Evolutionary conservation across 64 coral and sea anemone species (phyloP).

Genomic region (Montipora foliosa): DNA sequence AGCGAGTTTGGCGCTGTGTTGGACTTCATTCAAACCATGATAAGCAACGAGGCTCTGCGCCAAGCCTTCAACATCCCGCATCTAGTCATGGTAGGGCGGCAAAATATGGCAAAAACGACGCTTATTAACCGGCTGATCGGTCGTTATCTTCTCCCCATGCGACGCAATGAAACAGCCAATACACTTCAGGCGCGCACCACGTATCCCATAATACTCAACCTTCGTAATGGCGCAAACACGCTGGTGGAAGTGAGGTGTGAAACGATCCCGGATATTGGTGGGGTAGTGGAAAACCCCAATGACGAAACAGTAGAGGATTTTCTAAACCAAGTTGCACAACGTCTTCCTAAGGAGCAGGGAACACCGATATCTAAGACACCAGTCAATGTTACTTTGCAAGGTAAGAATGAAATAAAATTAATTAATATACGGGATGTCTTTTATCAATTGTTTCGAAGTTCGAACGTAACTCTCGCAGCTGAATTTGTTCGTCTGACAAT

Average conservation of each 20-base stretch:
- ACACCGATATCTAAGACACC: slow-evolving; percentile 83
- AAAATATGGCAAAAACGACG: slow-evolving; percentile 73
- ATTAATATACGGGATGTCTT: too few species aligned
- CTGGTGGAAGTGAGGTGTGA: slow-evolving; percentile 37
- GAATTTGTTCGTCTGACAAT: too few species aligned
- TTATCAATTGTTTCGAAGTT: too few species aligned
- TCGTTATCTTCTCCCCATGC: slow-evolving; percentile 85
- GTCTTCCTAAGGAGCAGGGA: slow-evolving; percentile 72
- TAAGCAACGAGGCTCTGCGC: slow-evolving; percentile 42
- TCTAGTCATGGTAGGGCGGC: slow-evolving; percentile 63
- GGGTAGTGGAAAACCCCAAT: slow-evolving; percentile 41
- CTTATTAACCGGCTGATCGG: slow-evolving; percentile 69
- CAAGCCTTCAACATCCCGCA: slow-evolving; percentile 66
- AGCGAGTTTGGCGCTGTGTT: slow-evolving; percentile 62
- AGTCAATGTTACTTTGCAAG: slow-evolving; percentile 72
- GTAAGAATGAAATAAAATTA: background rate
- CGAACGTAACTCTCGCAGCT: too few species aligned
- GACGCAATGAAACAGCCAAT: slow-evolving; percentile 79
- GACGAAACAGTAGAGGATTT: slow-evolving; percentile 70
- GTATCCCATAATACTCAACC: slow-evolving; percentile 84
- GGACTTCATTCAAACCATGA: slow-evolving; percentile 62
- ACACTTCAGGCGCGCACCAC: slow-evolving; percentile 77
- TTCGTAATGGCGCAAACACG: slow-evolving; percentile 33
- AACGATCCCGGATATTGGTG: background rate
- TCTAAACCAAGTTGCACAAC: slow-evolving; percentile 32